phyloP scores from a whole-genome alignment of 2,888 invertebrate genomes.

The Agonopterix alstromeriana region DNA sequence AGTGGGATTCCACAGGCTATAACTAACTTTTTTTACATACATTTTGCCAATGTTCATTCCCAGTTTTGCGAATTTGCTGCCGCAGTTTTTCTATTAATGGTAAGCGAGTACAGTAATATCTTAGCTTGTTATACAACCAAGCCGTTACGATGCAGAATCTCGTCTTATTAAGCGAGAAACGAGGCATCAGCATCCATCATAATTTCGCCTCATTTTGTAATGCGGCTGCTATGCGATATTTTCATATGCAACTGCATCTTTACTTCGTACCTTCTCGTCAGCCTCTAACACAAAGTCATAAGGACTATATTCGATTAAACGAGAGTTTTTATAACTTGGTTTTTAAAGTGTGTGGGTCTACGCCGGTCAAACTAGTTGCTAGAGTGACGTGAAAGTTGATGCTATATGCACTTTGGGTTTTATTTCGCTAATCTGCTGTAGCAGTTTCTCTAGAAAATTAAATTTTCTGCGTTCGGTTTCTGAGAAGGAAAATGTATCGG shows the following conservation, averaged over 20 bases:
- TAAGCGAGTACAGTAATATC: too few relatives aligned
- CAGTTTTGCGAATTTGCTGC: too few relatives aligned
- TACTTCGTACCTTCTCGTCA: constrained; percentile 12
- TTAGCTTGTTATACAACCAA: neutral
- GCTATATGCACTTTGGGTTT: constrained; percentile 32
- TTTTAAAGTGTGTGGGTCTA: constrained; percentile 35
- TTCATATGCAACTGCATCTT: constrained; percentile 46
- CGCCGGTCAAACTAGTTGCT: constrained; percentile 45
- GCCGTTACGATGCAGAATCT: constrained; percentile 27
- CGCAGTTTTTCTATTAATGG: too few relatives aligned
- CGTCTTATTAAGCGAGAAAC: constrained; percentile 66
- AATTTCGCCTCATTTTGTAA: constrained; percentile 73
- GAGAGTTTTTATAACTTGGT: constrained; percentile 18
- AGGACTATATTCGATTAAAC: neutral
- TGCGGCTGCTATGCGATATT: constrained; percentile 55
- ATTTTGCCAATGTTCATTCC: too few relatives aligned
- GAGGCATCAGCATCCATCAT: constrained; percentile 72
- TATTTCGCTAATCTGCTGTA: constrained; percentile 41
- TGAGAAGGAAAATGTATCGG: too few relatives aligned
- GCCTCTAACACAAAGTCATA: neutral
- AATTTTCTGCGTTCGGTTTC: constrained; percentile 14
- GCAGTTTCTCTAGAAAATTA: constrained; percentile 32
- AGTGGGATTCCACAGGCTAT: too few relatives aligned
- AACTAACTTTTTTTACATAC: too few relatives aligned
- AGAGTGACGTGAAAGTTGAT: constrained; percentile 41